Percentiles rank a stretch among this genome's conserved stretches.
Evolutionary conservation across 2,888 invertebrate species (phyloP).

Genomic region (Xestia xanthographa): DNA sequence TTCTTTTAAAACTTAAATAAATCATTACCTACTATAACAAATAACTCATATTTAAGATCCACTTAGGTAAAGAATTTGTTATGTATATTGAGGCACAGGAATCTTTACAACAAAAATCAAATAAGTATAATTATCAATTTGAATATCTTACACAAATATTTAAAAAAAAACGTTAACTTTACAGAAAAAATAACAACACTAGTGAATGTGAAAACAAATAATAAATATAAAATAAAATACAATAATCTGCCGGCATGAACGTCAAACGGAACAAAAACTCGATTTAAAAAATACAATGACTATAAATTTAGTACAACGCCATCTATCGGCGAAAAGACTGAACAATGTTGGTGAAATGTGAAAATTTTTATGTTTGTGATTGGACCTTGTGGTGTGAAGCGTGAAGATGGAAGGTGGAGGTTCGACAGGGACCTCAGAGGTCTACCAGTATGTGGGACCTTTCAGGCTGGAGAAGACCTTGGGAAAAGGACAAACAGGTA

Average conservation of each 20-base stretch:
- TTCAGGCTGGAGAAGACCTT: constrained; percentile 99
- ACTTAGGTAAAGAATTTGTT: background rate
- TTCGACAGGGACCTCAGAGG: constrained; percentile 84
- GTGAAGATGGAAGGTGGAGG: constrained; percentile 84
- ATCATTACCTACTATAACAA: background rate
- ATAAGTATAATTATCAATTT: too few species aligned
- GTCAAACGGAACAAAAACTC: constrained; percentile 42
- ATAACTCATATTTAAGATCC: background rate
- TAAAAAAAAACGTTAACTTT: background rate
- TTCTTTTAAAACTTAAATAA: background rate
- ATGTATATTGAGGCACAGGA: constrained; percentile 44
- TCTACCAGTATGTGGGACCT: constrained; percentile 99
- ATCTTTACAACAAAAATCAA: constrained; percentile 5
- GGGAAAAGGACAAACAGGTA: constrained; percentile 99
- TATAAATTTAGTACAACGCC: constrained; percentile 58
- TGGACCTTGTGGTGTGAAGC: constrained; percentile 63
- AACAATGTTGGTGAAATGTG: constrained; percentile 67
- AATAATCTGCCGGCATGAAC: constrained; percentile 53
- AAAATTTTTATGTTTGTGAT: constrained; percentile 69
- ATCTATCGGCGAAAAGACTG: constrained; percentile 64
- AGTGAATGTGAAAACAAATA: constrained; percentile 11
- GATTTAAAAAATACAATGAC: constrained; percentile 60
- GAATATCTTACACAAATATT: background rate
- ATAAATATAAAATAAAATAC: constrained; percentile 21
- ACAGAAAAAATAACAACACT: constrained; percentile 35